Evolutionary conservation across 2,797 vertebrate species (phyloP), one percentile per base, ranked within the genome.

Genomic region (Momotus momota): DNA sequence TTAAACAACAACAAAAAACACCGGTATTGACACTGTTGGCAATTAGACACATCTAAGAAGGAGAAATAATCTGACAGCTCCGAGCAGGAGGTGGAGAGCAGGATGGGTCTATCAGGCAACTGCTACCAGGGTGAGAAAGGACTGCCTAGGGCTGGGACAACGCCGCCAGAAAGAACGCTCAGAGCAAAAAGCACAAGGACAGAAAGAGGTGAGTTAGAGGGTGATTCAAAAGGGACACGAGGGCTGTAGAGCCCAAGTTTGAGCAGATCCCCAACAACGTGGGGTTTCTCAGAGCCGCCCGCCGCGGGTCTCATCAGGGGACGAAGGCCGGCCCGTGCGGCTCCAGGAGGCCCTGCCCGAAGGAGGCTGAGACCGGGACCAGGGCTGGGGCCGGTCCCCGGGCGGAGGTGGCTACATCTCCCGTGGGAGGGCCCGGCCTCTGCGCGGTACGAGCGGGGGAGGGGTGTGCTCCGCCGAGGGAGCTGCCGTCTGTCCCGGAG

Each of bases 1-100:
- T 66, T 27, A 33, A 86, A 77, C 12, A 71, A 21, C 12, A 19
- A 20, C 9, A n/a, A 35, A 12, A 18, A 17, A 51, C 3, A 33
- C 12, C 5, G 3, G 10, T 49, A 51, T 23, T 4, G 3, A 29
- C 13, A 1, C 12, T 41, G n/a, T 1, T 29, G 48, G n/a, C 33
- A 33, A 25, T 57, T 1, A 29, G 25, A 88, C 29, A 12, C 38
- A 12, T 33, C 22, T 82, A 60, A 74, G 33, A 69, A 75, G 0
- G 0, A 27, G 27, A 62, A 80, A 45, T 1, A 55, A 31, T 1
- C 43, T 21, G 77, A n/a, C 4, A 3, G 49, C 4, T 41, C 10
- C 0, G 6, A 75, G 57, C 23, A 70, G 61, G n/a, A 55, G 22
- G 29, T 33, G 38, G 35, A 27, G 33, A 18, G 18, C 25, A 21